Conservation (phyloP, 2,113 vertebrate species). For the Passer domesticus region DNA sequence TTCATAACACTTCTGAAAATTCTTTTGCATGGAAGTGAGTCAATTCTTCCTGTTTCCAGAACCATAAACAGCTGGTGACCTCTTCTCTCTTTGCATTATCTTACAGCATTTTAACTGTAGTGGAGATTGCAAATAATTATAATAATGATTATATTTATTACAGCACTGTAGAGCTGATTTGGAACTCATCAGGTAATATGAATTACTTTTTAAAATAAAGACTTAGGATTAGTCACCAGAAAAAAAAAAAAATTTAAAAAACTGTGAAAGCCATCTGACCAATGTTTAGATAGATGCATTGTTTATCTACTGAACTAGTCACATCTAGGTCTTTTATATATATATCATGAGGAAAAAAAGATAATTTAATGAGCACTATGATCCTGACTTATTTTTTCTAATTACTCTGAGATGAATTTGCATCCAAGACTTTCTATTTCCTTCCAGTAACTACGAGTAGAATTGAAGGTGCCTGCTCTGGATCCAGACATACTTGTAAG, state of each 20-base stretch:
- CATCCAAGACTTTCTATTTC: neutral
- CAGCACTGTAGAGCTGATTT: neutral
- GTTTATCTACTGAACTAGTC: neutral
- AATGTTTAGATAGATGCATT: neutral
- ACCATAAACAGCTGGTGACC: neutral
- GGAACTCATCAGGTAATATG: neutral
- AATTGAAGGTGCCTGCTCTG: neutral
- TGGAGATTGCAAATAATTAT: conserved; percentile 39
- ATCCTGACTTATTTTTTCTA: neutral
- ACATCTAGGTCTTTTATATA: neutral
- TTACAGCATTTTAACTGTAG: neutral
- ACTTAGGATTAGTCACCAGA: neutral
- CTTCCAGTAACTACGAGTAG: neutral
- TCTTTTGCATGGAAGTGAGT: neutral
- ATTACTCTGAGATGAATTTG: neutral
- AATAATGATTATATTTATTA: conserved; percentile 52
- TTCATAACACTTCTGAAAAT: neutral
- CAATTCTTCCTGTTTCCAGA: conserved; percentile 29
- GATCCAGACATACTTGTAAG: neutral
- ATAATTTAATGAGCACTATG: neutral
- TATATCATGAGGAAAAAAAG: neutral
- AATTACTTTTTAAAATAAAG: conserved; percentile 30
- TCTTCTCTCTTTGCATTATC: neutral
- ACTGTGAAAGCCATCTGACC: neutral
- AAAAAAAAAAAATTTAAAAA: neutral